Base-by-base conservation (phyloP, 2,113 vertebrate genomes). In the Pandion haliaetus region DNA sequence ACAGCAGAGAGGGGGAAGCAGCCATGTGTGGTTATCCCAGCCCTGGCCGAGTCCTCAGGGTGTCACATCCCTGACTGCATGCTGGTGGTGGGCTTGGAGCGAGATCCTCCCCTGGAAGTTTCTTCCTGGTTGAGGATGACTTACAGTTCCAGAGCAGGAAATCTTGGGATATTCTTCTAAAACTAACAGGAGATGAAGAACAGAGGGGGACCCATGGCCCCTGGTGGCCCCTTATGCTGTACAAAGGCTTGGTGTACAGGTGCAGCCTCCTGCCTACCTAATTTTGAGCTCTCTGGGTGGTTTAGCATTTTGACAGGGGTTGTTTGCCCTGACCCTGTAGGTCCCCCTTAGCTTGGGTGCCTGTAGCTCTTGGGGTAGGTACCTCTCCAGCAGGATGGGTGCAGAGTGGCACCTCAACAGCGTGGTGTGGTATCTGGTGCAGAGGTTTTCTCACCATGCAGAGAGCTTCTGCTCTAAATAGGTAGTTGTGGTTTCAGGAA, bases 401-500 rank as follows among this genome's bases (percentile, higher is more conserved):
- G 38, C 50, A 50, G 28, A 70, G 32, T 1, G 1, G 40, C 47
- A 58, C 31, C 65, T 42, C 4, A 1, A 40, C 66, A 55, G 21
- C 1, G 5, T 25, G 45, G 44, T 55, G 55, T 19, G 70, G 5
- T 59, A 3, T 12, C 29, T 66, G 50, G 57, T 45, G 61, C 13
- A 29, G 74, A 28, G 17, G 9, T 55, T 21, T 69, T 38, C 32
- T 86, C 20, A 7, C 11, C 23, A 2, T 8, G 17, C 36, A 24
- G 42, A 42, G 72, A 83, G 6, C 20, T 62, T 77, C 55, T 83
- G 82, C 50, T 77, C 83, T 82, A 42, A 93, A 50, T 0, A 3
- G 8, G 29, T 79, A 72, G 55, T 49, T 90, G 69, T 73, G 29
- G 15, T 97, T 95, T 74, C 80, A 99, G 98, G 97, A 97, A 32